Base-by-base conservation (phyloP, 2,888 invertebrate species). In the Chalcosyrphus nemorum region DNA sequence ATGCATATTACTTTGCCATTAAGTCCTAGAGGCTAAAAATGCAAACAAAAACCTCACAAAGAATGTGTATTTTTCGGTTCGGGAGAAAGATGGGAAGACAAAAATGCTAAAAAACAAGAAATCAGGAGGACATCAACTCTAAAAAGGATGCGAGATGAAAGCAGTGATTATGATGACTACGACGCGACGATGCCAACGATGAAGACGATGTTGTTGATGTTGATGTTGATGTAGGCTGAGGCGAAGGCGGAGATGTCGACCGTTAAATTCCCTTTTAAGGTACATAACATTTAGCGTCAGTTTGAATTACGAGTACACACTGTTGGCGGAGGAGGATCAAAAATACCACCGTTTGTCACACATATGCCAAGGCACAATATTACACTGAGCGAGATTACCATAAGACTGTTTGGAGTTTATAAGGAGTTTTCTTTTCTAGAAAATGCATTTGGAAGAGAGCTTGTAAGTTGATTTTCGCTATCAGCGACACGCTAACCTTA, bases 1-100 rank as follows among this genome's bases (percentile, higher is more conserved):
- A 84, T 80, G 84, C 80, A 84, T 80, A 84, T 84, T 80, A 84
- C 84, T 84, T 84, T 84, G 80, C 80, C 80, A 84, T 84, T 84
- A 84, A 80, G 84, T 75, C 74, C 78, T 80, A 43, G 68, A 70
- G 84, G 74, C 84, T 74, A 70, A 84, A 74, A 84, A 74, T 80
- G 80, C 84, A 84, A 84, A 80, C 84, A 84, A 84, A 84, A 84
- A 75, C 80, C 84, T 29, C 78, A 75, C 75, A 80, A 75, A 75
- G 80, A 80, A 80, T 75, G 74, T 65, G 29, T 29, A 3, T 68
- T n/a, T n/a, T 54, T 24, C 68, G 9, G 59, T 38, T n/a, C n/a
- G 27, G 24, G 50, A 15, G 27, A 13, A 13, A n/a, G n/a, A 38
- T 70, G 41, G 68, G 57, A 61, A 47, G 59, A 41, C 59, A 47